These are phyloP conservation scores for Cydia fagiglandana DNA, from an alignment of 1,140 invertebrate genomes.

Conservation along the genomic window DNA sequence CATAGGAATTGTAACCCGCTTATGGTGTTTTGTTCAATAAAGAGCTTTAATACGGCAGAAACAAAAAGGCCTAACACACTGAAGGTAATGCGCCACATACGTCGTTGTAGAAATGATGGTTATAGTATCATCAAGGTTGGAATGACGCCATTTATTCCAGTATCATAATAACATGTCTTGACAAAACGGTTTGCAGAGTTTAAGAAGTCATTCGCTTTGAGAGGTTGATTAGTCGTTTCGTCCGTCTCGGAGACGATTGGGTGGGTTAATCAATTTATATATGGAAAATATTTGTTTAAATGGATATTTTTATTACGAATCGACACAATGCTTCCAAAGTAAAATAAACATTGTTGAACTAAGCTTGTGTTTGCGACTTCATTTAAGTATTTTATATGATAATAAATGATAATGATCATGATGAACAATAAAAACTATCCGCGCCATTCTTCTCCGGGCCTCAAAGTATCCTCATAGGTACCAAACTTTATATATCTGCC, in stretches of 20 bases:
- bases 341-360: too few relatives aligned
- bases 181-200: constrained; percentile 60
- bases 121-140: constrained; percentile 46
- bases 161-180: constrained; percentile 58
- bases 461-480: too few relatives aligned
- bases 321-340: too few relatives aligned
- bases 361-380: too few relatives aligned
- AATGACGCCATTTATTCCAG: constrained; percentile 34
- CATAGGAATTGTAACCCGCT: not conserved
- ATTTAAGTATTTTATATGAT: too few relatives aligned
- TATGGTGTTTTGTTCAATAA: not conserved
- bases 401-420: too few relatives aligned
- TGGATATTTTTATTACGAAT: too few relatives aligned
- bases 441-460: too few relatives aligned
- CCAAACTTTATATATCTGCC: too few relatives aligned
- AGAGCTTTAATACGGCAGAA: not conserved
- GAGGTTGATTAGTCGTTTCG: constrained; percentile 38
- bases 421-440: too few relatives aligned
- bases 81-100: not conserved
- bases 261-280: not conserved
- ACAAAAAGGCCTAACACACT: not conserved
- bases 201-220: constrained; percentile 54
- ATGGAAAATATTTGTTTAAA: too few relatives aligned
- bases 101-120: not conserved
- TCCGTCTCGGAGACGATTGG: not conserved